Evolutionary conservation across 2,797 vertebrate genomes (phyloP).

Genomic region (Enteromius argenteus): DNA sequence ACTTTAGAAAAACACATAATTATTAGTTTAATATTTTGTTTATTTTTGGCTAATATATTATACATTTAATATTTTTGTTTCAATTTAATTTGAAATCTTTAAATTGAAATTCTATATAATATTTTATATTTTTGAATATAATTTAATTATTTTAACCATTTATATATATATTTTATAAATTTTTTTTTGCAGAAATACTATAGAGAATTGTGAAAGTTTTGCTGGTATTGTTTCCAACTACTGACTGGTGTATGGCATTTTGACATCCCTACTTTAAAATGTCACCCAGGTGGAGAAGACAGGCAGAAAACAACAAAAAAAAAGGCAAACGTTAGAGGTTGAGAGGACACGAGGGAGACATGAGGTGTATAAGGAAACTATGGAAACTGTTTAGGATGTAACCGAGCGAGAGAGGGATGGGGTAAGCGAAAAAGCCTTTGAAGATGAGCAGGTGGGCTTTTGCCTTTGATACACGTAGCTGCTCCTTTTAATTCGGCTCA

Average conservation of each 20-base stretch:
- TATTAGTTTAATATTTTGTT: not conserved
- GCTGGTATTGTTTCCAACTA: not conserved
- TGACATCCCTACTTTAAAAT: not conserved
- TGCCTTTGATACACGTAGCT: slow-evolving; percentile 70
- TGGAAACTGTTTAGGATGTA: slow-evolving; percentile 42
- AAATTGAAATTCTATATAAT: not conserved
- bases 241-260: not conserved
- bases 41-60: not conserved
- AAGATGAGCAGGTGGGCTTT: slow-evolving; percentile 73
- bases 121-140: not conserved
- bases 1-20: not conserved
- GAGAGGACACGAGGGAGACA: slow-evolving; percentile 26
- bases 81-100: not conserved
- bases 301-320: not conserved
- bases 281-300: not conserved
- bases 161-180: not conserved
- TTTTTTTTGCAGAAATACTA: not conserved
- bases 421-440: slow-evolving; percentile 65
- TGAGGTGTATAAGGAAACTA: slow-evolving; percentile 41
- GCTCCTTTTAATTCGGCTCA: slow-evolving; percentile 55
- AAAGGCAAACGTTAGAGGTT: not conserved
- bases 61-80: not conserved
- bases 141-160: not conserved
- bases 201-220: not conserved
- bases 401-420: slow-evolving; percentile 18